A percentile compares a stretch with the other conserved stretches of the same genome.
These are phyloP conservation scores for Liasis olivaceus DNA, from an alignment of 2,797 vertebrate species.

Conservation along the genomic window DNA sequence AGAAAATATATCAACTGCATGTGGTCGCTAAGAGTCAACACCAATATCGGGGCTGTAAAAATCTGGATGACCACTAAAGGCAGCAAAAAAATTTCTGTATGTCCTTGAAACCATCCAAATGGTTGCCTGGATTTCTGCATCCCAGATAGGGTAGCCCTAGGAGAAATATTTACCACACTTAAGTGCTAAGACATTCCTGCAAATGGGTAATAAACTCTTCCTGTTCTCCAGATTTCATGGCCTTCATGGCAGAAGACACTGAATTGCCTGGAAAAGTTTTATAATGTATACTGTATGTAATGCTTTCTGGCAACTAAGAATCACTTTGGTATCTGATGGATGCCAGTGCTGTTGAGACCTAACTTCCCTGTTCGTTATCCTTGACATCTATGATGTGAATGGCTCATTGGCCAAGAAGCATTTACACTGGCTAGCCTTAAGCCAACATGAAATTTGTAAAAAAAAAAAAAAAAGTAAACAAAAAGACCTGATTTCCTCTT, in stretches of 20 bases:
- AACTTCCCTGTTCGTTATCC: constrained; percentile 22
- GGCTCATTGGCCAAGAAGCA: background rate
- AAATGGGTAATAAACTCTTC: background rate
- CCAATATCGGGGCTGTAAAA: background rate
- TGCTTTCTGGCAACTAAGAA: constrained; percentile 48
- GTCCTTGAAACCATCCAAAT: background rate
- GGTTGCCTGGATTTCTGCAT: background rate
- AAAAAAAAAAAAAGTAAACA: background rate
- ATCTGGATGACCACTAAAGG: background rate
- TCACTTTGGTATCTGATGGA: constrained; percentile 56
- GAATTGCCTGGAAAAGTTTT: constrained; percentile 35
- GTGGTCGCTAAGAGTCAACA: background rate
- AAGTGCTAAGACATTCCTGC: rapidly evolving
- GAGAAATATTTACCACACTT: background rate
- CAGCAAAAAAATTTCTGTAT: background rate
- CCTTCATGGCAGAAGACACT: background rate
- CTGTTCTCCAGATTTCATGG: background rate
- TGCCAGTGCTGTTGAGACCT: constrained; percentile 50
- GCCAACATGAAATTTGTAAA: background rate
- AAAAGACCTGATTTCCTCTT: background rate
- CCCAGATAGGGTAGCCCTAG: rapidly evolving
- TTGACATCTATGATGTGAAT: constrained; percentile 2
- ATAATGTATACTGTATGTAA: constrained; percentile 51
- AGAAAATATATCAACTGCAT: background rate
- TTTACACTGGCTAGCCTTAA: background rate